Evolutionary conservation across 2,797 vertebrate genomes (phyloP).

Genomic region (Karalla daura): DNA sequence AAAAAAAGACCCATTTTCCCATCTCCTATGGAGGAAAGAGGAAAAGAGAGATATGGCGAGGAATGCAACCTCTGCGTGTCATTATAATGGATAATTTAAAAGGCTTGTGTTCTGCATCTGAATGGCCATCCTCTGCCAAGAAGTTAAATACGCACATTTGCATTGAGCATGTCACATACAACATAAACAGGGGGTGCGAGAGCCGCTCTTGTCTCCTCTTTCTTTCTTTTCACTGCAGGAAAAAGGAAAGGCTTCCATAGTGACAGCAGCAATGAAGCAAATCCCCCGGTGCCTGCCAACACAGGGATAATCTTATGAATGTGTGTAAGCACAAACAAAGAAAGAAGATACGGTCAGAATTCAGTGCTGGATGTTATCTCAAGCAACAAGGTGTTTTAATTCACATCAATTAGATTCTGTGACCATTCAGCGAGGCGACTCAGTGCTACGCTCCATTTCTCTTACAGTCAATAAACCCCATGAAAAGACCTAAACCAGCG

Average conservation of each 20-base stretch:
- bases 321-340: not conserved
- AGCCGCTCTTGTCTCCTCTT: slow-evolving; percentile 34
- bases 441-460: too few species aligned
- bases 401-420: not conserved
- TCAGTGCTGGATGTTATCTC: not conserved
- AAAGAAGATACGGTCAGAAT: not conserved
- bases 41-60: slow-evolving; percentile 43
- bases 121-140: slow-evolving; percentile 25
- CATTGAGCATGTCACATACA: slow-evolving; percentile 32
- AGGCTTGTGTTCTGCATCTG: slow-evolving; percentile 38
- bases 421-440: not conserved
- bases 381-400: not conserved
- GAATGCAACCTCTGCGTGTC: slow-evolving; percentile 56
- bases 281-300: not conserved
- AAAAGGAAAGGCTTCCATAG: slow-evolving; percentile 10
- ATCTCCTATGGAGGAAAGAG: slow-evolving; percentile 60
- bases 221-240: slow-evolving; percentile 17
- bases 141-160: slow-evolving; percentile 40
- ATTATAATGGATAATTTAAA: slow-evolving; percentile 75
- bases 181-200: slow-evolving; percentile 38
- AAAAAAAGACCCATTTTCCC: slow-evolving; percentile 73
- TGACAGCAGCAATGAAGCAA: slow-evolving; percentile 15
- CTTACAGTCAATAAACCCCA: not conserved
- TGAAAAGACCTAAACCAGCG: not conserved
- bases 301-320: not conserved